phyloP scores from a whole-genome alignment of 2,888 invertebrate genomes.

The Macaria liturata region DNA sequence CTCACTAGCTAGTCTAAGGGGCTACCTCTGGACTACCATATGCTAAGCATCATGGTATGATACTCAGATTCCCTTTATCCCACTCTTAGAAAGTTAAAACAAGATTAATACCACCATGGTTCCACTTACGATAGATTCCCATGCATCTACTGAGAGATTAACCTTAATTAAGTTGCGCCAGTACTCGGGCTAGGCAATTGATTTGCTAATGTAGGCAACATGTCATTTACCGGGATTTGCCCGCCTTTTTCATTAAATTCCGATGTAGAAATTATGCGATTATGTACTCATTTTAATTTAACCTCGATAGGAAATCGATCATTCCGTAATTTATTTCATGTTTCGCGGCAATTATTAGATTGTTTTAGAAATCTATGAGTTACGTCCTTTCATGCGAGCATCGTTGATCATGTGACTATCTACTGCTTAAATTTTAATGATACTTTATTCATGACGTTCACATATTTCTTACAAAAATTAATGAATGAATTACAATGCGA shows the following conservation, averaged over 20 bases:
- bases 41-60: too few relatives aligned
- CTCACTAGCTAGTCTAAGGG: constrained; percentile 43
- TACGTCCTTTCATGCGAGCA: constrained; percentile 3
- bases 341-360: constrained; percentile 7
- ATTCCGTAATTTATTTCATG: constrained; percentile 17
- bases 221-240: constrained; percentile 26
- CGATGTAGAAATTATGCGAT: constrained; percentile 27
- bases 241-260: constrained; percentile 25
- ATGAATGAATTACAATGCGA: constrained; percentile 43
- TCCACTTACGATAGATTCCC: too few relatives aligned
- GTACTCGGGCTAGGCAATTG: constrained; percentile 27
- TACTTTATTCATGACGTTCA: constrained; percentile 28
- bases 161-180: constrained; percentile 47
- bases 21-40: too few relatives aligned
- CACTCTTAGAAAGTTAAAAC: too few relatives aligned
- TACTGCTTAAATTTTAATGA: too few relatives aligned
- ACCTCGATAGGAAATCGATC: constrained; percentile 20
- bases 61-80: too few relatives aligned
- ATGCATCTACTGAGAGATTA: constrained; percentile 42
- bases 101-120: too few relatives aligned
- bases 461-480: constrained; percentile 3
- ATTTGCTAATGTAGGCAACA: constrained; percentile 30
- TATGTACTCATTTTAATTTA: constrained; percentile 17
- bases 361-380: constrained; percentile 3
- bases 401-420: too few relatives aligned